A percentile compares a stretch with the other conserved stretches of the same genome.
Evolutionary conservation across 2,113 vertebrate species (phyloP).

Genomic region (Syrmaticus mikado): DNA sequence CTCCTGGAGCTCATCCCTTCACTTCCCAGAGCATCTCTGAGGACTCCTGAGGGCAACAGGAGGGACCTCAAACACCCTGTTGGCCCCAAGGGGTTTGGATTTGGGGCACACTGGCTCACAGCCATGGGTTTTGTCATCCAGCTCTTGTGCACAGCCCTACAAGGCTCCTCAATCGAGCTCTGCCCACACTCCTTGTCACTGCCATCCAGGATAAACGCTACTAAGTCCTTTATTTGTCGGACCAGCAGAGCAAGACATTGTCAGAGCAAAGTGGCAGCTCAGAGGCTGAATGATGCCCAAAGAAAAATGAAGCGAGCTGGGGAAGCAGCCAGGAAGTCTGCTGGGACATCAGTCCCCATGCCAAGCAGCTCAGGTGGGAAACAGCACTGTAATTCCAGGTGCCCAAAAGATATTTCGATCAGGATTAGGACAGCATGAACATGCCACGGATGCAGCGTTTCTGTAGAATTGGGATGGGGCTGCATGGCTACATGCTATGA

Average conservation of each 20-base stretch:
- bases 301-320: neutral
- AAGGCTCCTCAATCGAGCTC: neutral
- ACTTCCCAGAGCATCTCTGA: neutral
- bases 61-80: neutral
- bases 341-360: too few species aligned
- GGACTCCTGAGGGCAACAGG: neutral
- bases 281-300: neutral
- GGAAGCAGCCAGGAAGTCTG: neutral
- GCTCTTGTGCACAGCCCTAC: neutral
- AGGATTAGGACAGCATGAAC: neutral
- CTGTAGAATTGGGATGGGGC: neutral
- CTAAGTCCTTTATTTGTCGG: neutral
- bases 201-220: neutral
- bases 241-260: neutral
- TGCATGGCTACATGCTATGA: neutral
- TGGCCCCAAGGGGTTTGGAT: neutral
- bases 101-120: neutral
- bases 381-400: neutral
- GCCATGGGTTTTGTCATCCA: neutral
- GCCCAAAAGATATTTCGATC: neutral
- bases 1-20: neutral
- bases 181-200: neutral
- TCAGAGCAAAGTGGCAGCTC: fast-evolving
- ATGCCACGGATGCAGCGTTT: neutral
- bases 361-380: neutral